Evolutionary conservation across 2,113 vertebrate genomes (phyloP), one percentile per base, ranked within the genome.

Genomic region (Turnix velox): DNA sequence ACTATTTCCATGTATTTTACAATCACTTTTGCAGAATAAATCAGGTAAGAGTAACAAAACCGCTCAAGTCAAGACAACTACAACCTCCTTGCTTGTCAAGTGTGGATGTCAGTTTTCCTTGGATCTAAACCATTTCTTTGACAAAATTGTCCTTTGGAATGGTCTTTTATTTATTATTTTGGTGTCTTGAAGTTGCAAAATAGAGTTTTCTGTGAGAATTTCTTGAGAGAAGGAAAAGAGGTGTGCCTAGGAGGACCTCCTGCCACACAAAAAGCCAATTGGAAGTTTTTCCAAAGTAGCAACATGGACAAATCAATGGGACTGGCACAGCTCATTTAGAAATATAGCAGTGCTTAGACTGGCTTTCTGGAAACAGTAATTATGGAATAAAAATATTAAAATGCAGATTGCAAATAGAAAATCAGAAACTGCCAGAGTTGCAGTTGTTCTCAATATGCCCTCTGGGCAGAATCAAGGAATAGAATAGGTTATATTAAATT

Each of bases 181-280:
- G 16, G 57, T 74, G 8, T 13, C n/a, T 59, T 55, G 35, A 75
- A 55, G 6, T 33, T 51, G 18, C 7, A 51, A 83, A 48, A 61
- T 43, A 28, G 0, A 0, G 7, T 39, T 80, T 89, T 46, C 27
- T 27, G 27, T 68, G 40, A 46, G 5, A 77, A 40, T 0, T 69
- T 5, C 17, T 55, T 18, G 42, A 37, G 7, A 63, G 65, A 51
- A 13, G 6, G 5, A 49, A 76, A 77, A 39, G 1, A 62, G 3
- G 6, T 57, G 45, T 73, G 17, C 37, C 31, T 25, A 28, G 48
- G 14, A 68, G 19, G 14, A 35, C 8, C 61, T 15, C 31, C 18
- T 43, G 31, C 35, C 48, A 17, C 18, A 42, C 13, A 76, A 35
- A 35, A 69, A 54, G 2, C 5, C 12, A 31, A 27, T 17, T 13